A percentile compares a stretch with the other conserved stretches of the same genome.
Conservation (phyloP, 2,113 vertebrate species). For the Phalacrocorax aristotelis region DNA sequence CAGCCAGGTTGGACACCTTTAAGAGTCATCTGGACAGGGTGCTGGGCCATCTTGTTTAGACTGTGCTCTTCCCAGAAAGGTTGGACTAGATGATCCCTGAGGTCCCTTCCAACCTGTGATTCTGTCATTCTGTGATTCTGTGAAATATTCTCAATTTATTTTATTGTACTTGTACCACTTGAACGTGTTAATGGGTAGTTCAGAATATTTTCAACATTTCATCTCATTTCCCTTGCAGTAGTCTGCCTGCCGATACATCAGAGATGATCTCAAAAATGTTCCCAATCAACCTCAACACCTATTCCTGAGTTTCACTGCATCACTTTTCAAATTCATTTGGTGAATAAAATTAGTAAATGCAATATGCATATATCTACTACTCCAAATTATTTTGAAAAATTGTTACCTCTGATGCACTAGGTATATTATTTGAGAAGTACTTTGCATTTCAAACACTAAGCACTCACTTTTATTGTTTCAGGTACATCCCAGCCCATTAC, state of each 20-base stretch:
- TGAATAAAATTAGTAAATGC: slow-evolving; percentile 6
- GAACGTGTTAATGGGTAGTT: background rate
- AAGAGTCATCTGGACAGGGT: too few species aligned
- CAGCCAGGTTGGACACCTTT: too few species aligned
- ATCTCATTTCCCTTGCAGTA: background rate
- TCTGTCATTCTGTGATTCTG: too few species aligned
- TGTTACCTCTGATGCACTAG: background rate
- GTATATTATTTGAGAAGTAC: background rate
- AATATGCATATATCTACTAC: background rate
- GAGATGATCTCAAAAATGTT: background rate
- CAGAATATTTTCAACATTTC: background rate
- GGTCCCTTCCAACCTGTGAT: too few species aligned
- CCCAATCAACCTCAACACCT: background rate
- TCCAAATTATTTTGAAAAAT: background rate
- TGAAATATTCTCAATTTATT: background rate
- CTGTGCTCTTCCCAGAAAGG: too few species aligned
- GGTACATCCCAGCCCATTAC: background rate
- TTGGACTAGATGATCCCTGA: too few species aligned
- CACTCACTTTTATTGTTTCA: background rate
- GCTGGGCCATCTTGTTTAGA: too few species aligned
- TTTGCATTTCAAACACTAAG: background rate
- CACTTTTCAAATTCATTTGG: background rate
- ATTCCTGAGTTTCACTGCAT: background rate
- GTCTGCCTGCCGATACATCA: background rate
- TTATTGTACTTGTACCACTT: background rate